These are phyloP conservation scores for Oophaga sylvatica DNA, from an alignment of 2,797 vertebrate species.

Conservation along the genomic window DNA sequence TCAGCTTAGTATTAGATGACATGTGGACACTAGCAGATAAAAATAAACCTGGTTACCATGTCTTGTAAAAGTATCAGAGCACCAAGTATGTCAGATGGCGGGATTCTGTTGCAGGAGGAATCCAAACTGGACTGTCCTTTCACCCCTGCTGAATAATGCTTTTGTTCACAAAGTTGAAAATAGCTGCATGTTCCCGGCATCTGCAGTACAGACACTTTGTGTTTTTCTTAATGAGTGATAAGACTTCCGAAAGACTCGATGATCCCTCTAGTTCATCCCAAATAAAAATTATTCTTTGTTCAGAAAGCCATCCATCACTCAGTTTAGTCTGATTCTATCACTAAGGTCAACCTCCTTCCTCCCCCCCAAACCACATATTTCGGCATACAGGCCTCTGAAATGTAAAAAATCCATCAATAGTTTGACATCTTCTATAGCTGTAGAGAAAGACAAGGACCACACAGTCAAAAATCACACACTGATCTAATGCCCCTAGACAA, in stretches of 20 bases:
- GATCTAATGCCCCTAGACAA: too few relatives aligned
- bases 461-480: too few relatives aligned
- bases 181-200: constrained; percentile 13
- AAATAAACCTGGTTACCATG: constrained; percentile 56
- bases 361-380: too few relatives aligned
- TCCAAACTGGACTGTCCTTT: constrained; percentile 50
- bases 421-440: too few relatives aligned
- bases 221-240: constrained; percentile 6
- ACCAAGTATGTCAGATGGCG: constrained; percentile 43
- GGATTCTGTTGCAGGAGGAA: constrained; percentile 53
- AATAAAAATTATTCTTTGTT: not conserved
- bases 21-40: constrained; percentile 51
- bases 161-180: constrained; percentile 36
- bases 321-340: not conserved
- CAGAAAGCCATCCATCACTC: not conserved
- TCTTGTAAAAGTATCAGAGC: constrained; percentile 50
- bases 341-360: not conserved
- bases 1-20: constrained; percentile 47
- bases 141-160: constrained; percentile 41
- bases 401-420: too few relatives aligned
- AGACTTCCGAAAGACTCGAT: not conserved
- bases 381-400: too few relatives aligned
- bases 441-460: too few relatives aligned
- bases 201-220: constrained; percentile 2
- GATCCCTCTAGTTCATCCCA: not conserved